Percentiles rank a stretch among this genome's conserved stretches.
phyloP scores from a whole-genome alignment of 2,888 invertebrate species.

The Notocelia uddmanniana region DNA sequence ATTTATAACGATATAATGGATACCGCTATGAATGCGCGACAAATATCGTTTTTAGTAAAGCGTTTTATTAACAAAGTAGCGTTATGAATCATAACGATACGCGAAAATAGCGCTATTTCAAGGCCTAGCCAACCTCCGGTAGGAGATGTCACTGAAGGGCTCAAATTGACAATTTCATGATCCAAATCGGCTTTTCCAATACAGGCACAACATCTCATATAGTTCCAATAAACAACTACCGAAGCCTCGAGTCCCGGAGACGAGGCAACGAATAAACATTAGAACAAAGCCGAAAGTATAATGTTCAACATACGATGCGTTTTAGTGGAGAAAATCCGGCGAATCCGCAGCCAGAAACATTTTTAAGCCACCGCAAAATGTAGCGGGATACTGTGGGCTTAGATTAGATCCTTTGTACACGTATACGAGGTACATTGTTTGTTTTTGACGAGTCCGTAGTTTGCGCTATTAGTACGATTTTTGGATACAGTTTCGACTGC shows the following conservation, averaged over 20 bases:
- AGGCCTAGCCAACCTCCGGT: too few relatives aligned
- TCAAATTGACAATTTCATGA: too few relatives aligned
- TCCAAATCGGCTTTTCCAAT: too few relatives aligned
- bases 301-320: slow-evolving; percentile 3
- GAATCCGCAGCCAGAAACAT: slow-evolving; percentile 17
- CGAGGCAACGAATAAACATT: not conserved
- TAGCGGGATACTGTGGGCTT: not conserved
- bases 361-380: slow-evolving; percentile 21
- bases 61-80: too few relatives aligned
- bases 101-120: too few relatives aligned
- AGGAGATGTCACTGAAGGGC: too few relatives aligned
- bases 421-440: slow-evolving; percentile 1
- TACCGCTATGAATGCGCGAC: too few relatives aligned
- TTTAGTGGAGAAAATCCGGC: not conserved
- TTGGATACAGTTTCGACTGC: not conserved
- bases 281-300: slow-evolving; percentile 6
- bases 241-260: not conserved
- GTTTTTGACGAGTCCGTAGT: slow-evolving; percentile 1
- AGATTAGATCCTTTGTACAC: slow-evolving; percentile 24
- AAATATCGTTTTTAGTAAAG: too few relatives aligned
- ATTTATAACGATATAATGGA: too few relatives aligned
- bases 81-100: too few relatives aligned
- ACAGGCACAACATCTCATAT: not conserved
- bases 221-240: not conserved
- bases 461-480: not conserved